Conservation (phyloP, 2,888 invertebrate genomes). For the Eubasilissa splendida region DNA sequence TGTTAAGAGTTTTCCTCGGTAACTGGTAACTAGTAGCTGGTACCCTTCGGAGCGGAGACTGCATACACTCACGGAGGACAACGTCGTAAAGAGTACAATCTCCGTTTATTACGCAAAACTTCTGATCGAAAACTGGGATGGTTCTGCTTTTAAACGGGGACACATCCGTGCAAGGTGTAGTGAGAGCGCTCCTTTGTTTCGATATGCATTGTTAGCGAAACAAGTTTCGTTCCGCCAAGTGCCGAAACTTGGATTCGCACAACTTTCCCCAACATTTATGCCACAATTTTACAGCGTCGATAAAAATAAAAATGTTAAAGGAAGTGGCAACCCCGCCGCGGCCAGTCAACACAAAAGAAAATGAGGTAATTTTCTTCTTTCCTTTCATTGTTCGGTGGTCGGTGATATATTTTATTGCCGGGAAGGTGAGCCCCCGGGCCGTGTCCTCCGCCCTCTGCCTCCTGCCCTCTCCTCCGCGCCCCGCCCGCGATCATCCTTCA, state of each 20-base stretch:
- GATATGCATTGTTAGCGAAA: slow-evolving; percentile 55
- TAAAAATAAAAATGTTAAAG: slow-evolving; percentile 56
- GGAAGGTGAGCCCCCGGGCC: slow-evolving; percentile 41
- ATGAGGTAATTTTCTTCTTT: slow-evolving; percentile 57
- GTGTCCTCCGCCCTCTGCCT: slow-evolving; percentile 2
- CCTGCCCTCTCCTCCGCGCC: no score
- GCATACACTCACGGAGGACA: not conserved
- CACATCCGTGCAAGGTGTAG: not conserved
- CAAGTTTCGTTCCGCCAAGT: slow-evolving; percentile 41
- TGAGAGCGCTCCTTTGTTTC: slow-evolving; percentile 35
- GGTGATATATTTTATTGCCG: slow-evolving; percentile 56
- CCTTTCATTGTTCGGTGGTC: slow-evolving; percentile 55
- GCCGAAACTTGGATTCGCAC: slow-evolving; percentile 43
- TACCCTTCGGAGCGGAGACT: not conserved
- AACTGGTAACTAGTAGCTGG: no score
- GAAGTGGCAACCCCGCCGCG: slow-evolving; percentile 46
- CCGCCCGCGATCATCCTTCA: slow-evolving; percentile 22
- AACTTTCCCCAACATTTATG: slow-evolving; percentile 53
- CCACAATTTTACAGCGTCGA: slow-evolving; percentile 57
- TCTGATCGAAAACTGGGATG: slow-evolving; percentile 55
- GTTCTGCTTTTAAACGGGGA: slow-evolving; percentile 47
- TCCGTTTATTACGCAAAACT: slow-evolving; percentile 53
- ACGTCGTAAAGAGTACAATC: slow-evolving; percentile 50
- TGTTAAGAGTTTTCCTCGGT: no score
- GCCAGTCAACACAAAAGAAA: slow-evolving; percentile 53